These are phyloP conservation scores for Cheilosia soror DNA, from an alignment of 2,888 invertebrate species.

Conservation along the genomic window DNA sequence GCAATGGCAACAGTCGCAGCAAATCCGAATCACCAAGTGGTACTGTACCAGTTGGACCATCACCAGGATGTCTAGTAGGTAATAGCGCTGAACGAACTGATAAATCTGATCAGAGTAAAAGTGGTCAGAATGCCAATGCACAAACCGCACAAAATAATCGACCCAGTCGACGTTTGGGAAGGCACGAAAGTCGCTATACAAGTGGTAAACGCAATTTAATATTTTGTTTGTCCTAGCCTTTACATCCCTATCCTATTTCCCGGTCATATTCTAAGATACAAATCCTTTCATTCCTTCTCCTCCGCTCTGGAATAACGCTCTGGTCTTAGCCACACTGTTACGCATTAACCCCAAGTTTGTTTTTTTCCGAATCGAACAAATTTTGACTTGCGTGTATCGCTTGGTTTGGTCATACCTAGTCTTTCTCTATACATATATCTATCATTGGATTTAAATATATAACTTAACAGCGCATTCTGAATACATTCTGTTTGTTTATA, in stretches of 20 bases:
- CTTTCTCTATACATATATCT: slow-evolving; percentile 19
- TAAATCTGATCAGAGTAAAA: slow-evolving; percentile 73
- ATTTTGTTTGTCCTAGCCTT: slow-evolving; percentile 52
- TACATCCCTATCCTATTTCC: not conserved
- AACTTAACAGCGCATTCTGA: not conserved
- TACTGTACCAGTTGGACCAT: slow-evolving; percentile 38
- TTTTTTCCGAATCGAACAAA: slow-evolving; percentile 41
- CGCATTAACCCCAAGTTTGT: slow-evolving; percentile 48
- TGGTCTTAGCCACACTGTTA: slow-evolving; percentile 41
- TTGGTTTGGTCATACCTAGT: slow-evolving; percentile 52
- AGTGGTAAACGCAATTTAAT: slow-evolving; percentile 78
- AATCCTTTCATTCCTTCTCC: slow-evolving; percentile 49
- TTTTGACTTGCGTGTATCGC: slow-evolving; percentile 71
- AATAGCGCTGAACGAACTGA: slow-evolving; percentile 74
- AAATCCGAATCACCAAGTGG: slow-evolving; percentile 69
- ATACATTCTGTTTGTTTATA: not conserved
- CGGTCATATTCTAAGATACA: slow-evolving; percentile 21
- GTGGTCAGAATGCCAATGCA: slow-evolving; percentile 74
- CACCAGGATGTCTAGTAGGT: slow-evolving; percentile 66
- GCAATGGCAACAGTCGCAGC: slow-evolving; percentile 59
- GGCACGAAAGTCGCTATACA: slow-evolving; percentile 79
- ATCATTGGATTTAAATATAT: not conserved
- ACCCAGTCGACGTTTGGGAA: slow-evolving; percentile 78
- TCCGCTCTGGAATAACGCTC: slow-evolving; percentile 50
- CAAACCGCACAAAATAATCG: slow-evolving; percentile 75